Evolutionary conservation across 2,888 invertebrate genomes (phyloP), one percentile per base, ranked within the genome.

Genomic region (Heliothis peltigera): DNA sequence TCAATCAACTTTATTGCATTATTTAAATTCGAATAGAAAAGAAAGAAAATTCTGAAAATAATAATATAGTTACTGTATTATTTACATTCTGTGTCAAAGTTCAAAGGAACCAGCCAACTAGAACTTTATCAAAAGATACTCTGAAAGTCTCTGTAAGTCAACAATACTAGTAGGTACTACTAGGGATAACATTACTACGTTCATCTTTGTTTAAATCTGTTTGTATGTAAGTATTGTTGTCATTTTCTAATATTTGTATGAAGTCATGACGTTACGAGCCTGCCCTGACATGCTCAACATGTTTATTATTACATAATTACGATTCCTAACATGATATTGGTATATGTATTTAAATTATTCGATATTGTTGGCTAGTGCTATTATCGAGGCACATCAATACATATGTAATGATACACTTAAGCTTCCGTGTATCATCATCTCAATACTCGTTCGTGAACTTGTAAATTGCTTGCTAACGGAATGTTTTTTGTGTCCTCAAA

Each of bases 381-480:
- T 87, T 87, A 81, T 70, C 71, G 47, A 65, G 62, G 61, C 62
- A 73, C 64, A 68, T 61, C 32, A 43, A 48, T 46, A 47, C 51
- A 52, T 64, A 67, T 25, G 64, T 70, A 69, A 75, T 77, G 64
- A 67, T 64, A 80, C 44, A 67, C 39, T 54, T 53, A 47, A 48
- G 74, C 83, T 88, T 89, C 86, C 87, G 85, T 84, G 79, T 84
- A 76, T 63, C 61, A 77, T 74, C 67, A 64, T 72, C 60, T 79
- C 61, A 80, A 76, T 78, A 80, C 80, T 79, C 64, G 72, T 74
- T 78, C 72, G 61, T 66, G 63, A 71, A 80, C 76, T 75, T 81
- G 79, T 83, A 80, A 87, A 84, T 87, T 83, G 70, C 77, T 74
- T 32, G 64, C 67, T 87, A 89, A 89, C 89, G 86, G 87, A 79